Percentiles rank a stretch among this genome's conserved stretches.
Evolutionary conservation across 2,113 vertebrate genomes (phyloP).

Genomic region (Thunnus maccoyii): DNA sequence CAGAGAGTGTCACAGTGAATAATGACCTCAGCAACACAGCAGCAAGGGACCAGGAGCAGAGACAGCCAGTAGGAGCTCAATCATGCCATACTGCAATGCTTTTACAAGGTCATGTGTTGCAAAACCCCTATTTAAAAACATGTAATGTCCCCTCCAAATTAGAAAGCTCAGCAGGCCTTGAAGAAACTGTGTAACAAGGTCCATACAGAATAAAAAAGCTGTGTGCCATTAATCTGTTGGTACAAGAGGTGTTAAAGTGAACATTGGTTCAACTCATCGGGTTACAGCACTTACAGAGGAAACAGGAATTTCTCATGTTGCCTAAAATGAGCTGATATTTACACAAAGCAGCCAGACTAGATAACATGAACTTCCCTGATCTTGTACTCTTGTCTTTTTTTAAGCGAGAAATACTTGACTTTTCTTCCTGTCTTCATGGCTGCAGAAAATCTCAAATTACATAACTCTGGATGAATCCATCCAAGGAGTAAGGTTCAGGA

Average conservation of each 20-base stretch:
- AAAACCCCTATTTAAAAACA: conserved; percentile 61
- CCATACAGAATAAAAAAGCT: conserved; percentile 47
- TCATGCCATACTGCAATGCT: conserved; percentile 35
- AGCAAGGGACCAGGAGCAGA: conserved; percentile 42
- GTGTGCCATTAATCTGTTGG: conserved; percentile 63
- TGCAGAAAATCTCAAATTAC: background rate
- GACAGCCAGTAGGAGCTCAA: conserved; percentile 50
- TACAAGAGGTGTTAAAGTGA: conserved; percentile 38
- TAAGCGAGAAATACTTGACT: background rate
- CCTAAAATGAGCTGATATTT: conserved; percentile 24
- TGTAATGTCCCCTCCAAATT: conserved; percentile 48
- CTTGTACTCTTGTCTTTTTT: background rate
- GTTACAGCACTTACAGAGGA: conserved; percentile 19
- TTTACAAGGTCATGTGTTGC: conserved; percentile 66
- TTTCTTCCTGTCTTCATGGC: background rate
- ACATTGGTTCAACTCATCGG: conserved; percentile 25
- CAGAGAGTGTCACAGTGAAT: conserved; percentile 75
- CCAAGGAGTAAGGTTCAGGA: background rate
- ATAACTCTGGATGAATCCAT: background rate
- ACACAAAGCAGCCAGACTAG: background rate
- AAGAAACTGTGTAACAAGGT: conserved; percentile 57
- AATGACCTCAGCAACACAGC: conserved; percentile 66
- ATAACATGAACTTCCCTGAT: background rate
- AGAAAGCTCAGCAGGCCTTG: conserved; percentile 69
- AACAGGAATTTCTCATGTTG: conserved; percentile 32